Evolutionary conservation across 2,888 invertebrate genomes (phyloP).

Genomic region (Caenorhabditis angaria): DNA sequence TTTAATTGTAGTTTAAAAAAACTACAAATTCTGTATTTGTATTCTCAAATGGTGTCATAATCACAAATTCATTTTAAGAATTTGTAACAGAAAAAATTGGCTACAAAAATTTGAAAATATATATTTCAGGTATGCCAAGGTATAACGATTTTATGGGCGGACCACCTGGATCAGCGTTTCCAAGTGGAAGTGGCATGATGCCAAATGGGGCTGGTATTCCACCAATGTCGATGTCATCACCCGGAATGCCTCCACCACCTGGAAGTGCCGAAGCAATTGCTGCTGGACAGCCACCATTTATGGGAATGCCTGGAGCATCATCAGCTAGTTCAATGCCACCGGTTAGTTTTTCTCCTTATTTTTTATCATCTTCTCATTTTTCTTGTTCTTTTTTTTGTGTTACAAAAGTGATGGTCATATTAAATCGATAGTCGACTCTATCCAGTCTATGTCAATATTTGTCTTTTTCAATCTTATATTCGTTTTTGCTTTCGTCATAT

Average conservation of each 20-base stretch:
- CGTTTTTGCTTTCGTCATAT: not conserved
- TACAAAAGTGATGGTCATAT: not conserved
- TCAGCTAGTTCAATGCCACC: slow-evolving; percentile 36
- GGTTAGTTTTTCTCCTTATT: slow-evolving; percentile 30
- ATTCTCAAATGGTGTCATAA: too few relatives aligned
- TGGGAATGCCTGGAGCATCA: slow-evolving; percentile 43
- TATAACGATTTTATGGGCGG: slow-evolving; percentile 29
- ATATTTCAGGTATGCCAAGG: slow-evolving; percentile 31
- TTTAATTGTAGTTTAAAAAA: too few relatives aligned
- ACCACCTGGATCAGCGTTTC: slow-evolving; percentile 23
- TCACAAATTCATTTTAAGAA: too few relatives aligned
- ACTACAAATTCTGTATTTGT: too few relatives aligned
- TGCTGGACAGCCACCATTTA: slow-evolving; percentile 11
- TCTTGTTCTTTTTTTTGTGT: slow-evolving; percentile 11
- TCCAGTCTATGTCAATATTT: slow-evolving; percentile 4
- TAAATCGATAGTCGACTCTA: slow-evolving; percentile 1
- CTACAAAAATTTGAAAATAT: slow-evolving; percentile 5
- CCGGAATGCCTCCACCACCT: slow-evolving; percentile 41
- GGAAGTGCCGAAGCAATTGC: slow-evolving; percentile 17
- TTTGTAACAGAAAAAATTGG: too few relatives aligned
- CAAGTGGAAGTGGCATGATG: slow-evolving; percentile 55
- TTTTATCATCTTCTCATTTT: not conserved
- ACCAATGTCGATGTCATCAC: slow-evolving; percentile 58
- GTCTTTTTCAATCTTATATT: not conserved
- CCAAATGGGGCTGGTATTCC: slow-evolving; percentile 50